Evolutionary conservation across 1,140 invertebrate genomes (phyloP).

Genomic region (Brachionus rotundiformis): DNA sequence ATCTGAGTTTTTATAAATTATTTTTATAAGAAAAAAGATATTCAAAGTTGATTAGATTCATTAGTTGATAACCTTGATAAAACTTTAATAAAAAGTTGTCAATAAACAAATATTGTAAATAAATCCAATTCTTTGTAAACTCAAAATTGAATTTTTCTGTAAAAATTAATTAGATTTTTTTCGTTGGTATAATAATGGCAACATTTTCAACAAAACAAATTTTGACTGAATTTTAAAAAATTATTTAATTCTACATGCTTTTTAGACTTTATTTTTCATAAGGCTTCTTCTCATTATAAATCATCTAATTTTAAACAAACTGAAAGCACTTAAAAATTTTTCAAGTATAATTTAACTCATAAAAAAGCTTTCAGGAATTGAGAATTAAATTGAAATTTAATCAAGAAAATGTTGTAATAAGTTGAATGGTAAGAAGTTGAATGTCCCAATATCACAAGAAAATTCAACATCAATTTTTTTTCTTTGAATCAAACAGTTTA

Average conservation of each 20-base stretch:
- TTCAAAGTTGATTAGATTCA: too few relatives aligned
- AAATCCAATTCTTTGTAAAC: too few relatives aligned
- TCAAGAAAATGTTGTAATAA: too few relatives aligned
- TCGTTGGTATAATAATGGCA: neutral
- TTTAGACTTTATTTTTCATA: neutral
- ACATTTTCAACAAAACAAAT: neutral
- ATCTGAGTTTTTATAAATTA: too few relatives aligned
- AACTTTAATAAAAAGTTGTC: too few relatives aligned
- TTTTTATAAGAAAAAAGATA: too few relatives aligned
- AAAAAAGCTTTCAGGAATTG: neutral
- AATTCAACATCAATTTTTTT: too few relatives aligned
- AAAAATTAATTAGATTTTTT: neutral
- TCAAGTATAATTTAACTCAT: neutral
- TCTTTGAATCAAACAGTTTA: too few relatives aligned
- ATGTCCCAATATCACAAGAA: too few relatives aligned
- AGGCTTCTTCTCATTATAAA: neutral
- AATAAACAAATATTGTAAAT: too few relatives aligned
- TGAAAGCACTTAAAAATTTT: neutral
- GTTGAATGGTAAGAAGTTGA: too few relatives aligned
- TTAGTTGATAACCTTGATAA: neutral
- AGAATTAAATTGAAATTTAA: neutral
- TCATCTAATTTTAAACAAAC: neutral
- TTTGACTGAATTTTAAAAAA: neutral
- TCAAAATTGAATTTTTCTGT: neutral
- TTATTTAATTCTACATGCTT: neutral